Evolutionary conservation across 1,140 invertebrate genomes (phyloP), one percentile per base, ranked within the genome.

Genomic region (Nilaparvata lugens): DNA sequence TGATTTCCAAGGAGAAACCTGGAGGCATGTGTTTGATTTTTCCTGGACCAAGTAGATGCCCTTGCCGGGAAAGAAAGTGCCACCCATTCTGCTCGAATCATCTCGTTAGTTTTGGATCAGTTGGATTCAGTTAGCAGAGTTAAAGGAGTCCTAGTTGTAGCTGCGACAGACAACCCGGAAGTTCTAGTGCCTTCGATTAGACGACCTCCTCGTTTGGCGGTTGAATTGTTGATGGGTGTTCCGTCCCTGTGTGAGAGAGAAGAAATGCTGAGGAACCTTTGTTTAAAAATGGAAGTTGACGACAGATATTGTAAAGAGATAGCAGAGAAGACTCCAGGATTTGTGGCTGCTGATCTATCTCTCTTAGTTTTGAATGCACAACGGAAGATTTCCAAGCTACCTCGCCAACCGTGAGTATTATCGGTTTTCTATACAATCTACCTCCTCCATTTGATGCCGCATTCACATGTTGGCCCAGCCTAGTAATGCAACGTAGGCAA

Each of bases 141-240:
- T 25, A 59, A 56, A 9, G 67, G 69, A 2, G 66, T 76, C 9
- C 61, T 74, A 21, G 71, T 76, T 21, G 64, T 79, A 51, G 76
- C 71, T 40, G 75, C 72, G 19, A 76, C 74, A 3, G 71, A 72
- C 45, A 58, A 68, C 7, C 68, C 71, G 0, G 67, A 74, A 43
- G 54, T 59, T 3, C 23, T 79, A 18, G 69, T 77, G 62, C 61
- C 68, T 16, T 68, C 71, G 2, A 62, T 72, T 5, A 65, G 71
- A 54, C 68, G 74, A 52, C 70, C 70, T 14, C 74, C 65, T 3
- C 68, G 75, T 6, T 48, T 56, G 7, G 56, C 74, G 83, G 35
- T 81, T 88, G 70, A 85, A 88, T 62, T 72, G 77, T 56, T 35
- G 31, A 83, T 91, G 61, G 82, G 85, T 62, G 71, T 84, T 25